These are phyloP conservation scores for Corapipo altera DNA, from an alignment of 2,113 vertebrate genomes.

Conservation along the genomic window DNA sequence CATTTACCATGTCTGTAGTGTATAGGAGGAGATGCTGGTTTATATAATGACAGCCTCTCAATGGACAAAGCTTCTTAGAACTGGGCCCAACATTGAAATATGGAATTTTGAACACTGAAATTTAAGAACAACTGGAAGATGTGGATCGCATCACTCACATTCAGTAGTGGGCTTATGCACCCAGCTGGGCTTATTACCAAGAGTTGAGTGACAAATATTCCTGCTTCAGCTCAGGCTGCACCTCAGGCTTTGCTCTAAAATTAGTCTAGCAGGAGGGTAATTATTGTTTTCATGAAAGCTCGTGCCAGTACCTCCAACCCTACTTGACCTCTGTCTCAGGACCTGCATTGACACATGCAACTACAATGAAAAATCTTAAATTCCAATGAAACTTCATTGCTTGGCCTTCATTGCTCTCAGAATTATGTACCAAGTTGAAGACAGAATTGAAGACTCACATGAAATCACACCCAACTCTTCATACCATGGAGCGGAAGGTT, in stretches of 20 bases:
- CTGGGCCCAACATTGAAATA: neutral
- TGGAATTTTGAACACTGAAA: neutral
- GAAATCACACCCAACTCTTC: neutral
- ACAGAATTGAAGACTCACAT: neutral
- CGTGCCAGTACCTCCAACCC: neutral
- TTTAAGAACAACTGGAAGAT: neutral
- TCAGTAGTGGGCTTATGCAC: too few relatives aligned
- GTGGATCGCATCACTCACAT: rapidly evolving
- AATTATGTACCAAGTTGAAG: rapidly evolving
- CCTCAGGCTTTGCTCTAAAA: neutral
- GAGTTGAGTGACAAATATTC: neutral
- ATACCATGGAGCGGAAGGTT: rapidly evolving
- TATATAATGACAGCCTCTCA: neutral
- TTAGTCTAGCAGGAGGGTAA: neutral
- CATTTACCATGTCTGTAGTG: neutral
- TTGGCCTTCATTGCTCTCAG: neutral
- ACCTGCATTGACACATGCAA: neutral
- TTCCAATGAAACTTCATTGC: neutral
- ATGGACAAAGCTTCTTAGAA: neutral
- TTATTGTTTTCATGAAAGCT: neutral
- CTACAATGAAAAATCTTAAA: neutral
- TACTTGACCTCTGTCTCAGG: neutral
- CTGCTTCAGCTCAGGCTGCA: neutral
- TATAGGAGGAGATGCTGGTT: neutral
- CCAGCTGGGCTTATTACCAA: neutral